Percentiles rank a stretch among this genome's conserved stretches.
phyloP scores from a whole-genome alignment of 1,140 invertebrate genomes.

The Drosophila suzukii region DNA sequence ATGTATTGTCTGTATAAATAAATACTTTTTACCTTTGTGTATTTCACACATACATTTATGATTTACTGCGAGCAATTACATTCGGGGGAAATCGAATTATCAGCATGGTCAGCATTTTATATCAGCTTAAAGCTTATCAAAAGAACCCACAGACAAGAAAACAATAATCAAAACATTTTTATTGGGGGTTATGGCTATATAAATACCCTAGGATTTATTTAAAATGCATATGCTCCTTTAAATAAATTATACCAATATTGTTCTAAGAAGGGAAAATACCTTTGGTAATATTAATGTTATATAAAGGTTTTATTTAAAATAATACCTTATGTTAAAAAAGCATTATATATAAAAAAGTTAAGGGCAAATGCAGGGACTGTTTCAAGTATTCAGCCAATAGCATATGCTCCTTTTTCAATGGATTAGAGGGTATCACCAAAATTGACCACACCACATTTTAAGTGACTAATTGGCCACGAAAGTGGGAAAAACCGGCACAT shows the following conservation, averaged over 20 bases:
- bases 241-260: neutral
- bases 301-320: too few relatives aligned
- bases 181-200: neutral
- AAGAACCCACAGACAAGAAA: conserved; percentile 33
- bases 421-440: conserved; percentile 10
- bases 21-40: conserved; percentile 12
- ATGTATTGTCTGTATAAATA: conserved; percentile 29
- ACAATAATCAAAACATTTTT: neutral
- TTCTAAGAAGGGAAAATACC: too few relatives aligned
- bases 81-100: conserved; percentile 33
- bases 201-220: neutral
- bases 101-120: conserved; percentile 49
- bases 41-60: conserved; percentile 22
- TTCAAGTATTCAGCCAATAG: neutral
- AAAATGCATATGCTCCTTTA: neutral
- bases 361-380: too few relatives aligned
- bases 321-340: too few relatives aligned
- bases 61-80: conserved; percentile 39
- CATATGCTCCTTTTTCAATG: neutral
- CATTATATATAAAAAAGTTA: too few relatives aligned
- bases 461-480: conserved; percentile 49
- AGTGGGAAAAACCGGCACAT: conserved; percentile 44
- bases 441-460: conserved; percentile 29
- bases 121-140: conserved; percentile 42
- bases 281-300: neutral